Evolutionary conservation across 2,797 vertebrate species (phyloP), one percentile per base, ranked within the genome.

Genomic region (Bucorvus abyssinicus): DNA sequence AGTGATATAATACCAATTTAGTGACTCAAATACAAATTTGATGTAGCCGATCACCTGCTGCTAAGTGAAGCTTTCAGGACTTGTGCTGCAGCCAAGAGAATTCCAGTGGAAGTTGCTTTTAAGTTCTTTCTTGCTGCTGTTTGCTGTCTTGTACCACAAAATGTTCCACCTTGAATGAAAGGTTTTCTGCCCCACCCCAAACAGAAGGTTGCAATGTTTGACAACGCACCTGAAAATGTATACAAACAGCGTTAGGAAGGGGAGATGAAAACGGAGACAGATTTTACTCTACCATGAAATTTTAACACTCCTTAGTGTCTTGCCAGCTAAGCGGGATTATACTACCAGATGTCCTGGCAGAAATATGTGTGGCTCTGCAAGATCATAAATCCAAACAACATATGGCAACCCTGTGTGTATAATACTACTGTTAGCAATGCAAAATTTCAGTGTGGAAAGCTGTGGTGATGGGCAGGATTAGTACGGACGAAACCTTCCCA

Each of bases 321-420:
- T 96, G 91, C 81, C 90, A 80, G 86, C 83, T 74, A 90, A 82
- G 53, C 3, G 0, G 81, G 78, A 87, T 95, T 96, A 75, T 61
- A 63, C 45, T 95, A 81, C 88, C 92, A 95, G 91, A 96, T 96
- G 96, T 96, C 94, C 81, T 92, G 92, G 95, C 92, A 97, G 86
- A 93, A 94, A 63, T 6, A 9, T 1, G 3, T 3, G 2, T 0
- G 0, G 71, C 79, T 93, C 60, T 65, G 60, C 14, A 21, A 80
- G 88, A 91, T 95, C 93, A 74, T 94, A 95, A 95, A 96, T 95
- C 78, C 84, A 83, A 89, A 91, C 93, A 94, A 65, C 2, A 69
- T 95, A 93, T 87, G 92, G 90, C 77, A 90, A 45, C 42, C 52
- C 34, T 71, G 16, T 5, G 1, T 90, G 32, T 89, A 17, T 87